Conservation (phyloP, 30 jellyfish, hydroid and myxozoan genomes). For the Phacellophora camtschatica region DNA sequence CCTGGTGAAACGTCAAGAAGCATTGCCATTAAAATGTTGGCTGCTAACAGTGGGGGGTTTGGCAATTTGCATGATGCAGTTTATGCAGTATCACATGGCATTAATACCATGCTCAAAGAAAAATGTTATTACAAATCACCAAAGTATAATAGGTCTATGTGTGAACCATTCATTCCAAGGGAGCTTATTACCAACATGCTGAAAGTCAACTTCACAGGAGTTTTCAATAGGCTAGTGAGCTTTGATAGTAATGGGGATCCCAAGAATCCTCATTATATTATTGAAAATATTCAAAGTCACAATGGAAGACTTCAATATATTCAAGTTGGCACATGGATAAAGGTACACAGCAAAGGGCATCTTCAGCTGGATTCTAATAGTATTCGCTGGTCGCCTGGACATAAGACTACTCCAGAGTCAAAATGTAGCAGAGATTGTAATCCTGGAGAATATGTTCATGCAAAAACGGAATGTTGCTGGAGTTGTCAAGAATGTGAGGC, state of each 20-base stretch:
- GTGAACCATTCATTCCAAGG: slow-evolving; percentile 38
- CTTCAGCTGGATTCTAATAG: slow-evolving; percentile 9
- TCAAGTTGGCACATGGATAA: slow-evolving; percentile 70
- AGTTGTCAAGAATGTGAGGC: slow-evolving; percentile 69
- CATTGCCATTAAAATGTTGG: slow-evolving; percentile 38
- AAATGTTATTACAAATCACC: slow-evolving; percentile 37
- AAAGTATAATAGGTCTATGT: slow-evolving; percentile 1
- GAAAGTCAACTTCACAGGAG: slow-evolving; percentile 56
- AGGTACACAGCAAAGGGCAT: neutral
- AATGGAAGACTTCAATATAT: slow-evolving; percentile 43
- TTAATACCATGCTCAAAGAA: slow-evolving; percentile 15
- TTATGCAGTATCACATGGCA: slow-evolving; percentile 62
- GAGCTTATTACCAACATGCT: slow-evolving; percentile 33
- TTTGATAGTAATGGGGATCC: slow-evolving; percentile 78
- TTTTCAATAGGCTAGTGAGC: slow-evolving; percentile 32
- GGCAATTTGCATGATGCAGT: slow-evolving; percentile 75
- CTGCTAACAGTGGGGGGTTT: slow-evolving; percentile 52
- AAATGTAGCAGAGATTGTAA: slow-evolving; percentile 75
- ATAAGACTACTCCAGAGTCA: slow-evolving; percentile 44
- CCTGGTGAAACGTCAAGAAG: slow-evolving; percentile 45
- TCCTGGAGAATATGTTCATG: slow-evolving; percentile 87
- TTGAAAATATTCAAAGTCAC: slow-evolving; percentile 64
- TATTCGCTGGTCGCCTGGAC: slow-evolving; percentile 65
- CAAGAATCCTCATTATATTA: slow-evolving; percentile 47
- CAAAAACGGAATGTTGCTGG: slow-evolving; percentile 84